Percentiles rank a stretch among this genome's conserved stretches.
Evolutionary conservation across 53 echinoderm and acorn worm species (phyloP).

Genomic region (Echinarachnius parma): DNA sequence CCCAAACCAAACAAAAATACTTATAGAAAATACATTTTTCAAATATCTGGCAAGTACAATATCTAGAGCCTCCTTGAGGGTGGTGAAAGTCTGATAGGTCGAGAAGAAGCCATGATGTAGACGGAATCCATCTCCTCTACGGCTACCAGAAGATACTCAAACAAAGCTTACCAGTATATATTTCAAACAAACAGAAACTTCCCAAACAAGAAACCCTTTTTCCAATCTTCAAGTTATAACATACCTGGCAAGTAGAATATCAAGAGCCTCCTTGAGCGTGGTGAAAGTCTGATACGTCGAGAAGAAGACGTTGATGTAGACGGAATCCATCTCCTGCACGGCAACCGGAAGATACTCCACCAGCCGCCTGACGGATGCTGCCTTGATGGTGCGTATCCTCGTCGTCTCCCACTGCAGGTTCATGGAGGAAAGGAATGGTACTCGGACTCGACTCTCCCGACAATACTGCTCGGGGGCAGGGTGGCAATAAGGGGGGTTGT

Average conservation of each 20-base stretch:
- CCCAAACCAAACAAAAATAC: too few relatives aligned
- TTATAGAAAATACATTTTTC: too few relatives aligned
- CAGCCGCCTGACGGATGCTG: slow-evolving; percentile 66
- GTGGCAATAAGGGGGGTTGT: slow-evolving; percentile 1
- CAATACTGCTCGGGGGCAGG: slow-evolving; percentile 12
- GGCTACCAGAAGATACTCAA: slow-evolving; percentile 72
- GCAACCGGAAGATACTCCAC: slow-evolving; percentile 73
- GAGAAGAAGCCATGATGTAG: slow-evolving; percentile 90
- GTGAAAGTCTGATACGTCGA: slow-evolving; percentile 90
- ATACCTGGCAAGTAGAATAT: slow-evolving; percentile 68
- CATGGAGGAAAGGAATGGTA: slow-evolving; percentile 51
- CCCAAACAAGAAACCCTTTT: not conserved
- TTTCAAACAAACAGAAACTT: not conserved
- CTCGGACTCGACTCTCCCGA: slow-evolving; percentile 17
- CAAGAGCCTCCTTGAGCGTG: slow-evolving; percentile 67
- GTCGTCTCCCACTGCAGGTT: slow-evolving; percentile 76
- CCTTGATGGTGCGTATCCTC: slow-evolving; percentile 73
- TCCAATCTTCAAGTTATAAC: not conserved
- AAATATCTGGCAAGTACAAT: slow-evolving; percentile 71
- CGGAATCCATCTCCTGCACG: slow-evolving; percentile 85
- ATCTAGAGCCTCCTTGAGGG: slow-evolving; percentile 64
- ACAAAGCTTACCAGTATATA: too few relatives aligned
- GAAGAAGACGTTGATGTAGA: slow-evolving; percentile 93
- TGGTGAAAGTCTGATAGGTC: slow-evolving; percentile 91
- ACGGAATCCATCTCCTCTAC: slow-evolving; percentile 86